A percentile compares a stretch with the other conserved stretches of the same genome.
phyloP scores from a whole-genome alignment of 2,113 vertebrate species.

The Labrus mixtus region DNA sequence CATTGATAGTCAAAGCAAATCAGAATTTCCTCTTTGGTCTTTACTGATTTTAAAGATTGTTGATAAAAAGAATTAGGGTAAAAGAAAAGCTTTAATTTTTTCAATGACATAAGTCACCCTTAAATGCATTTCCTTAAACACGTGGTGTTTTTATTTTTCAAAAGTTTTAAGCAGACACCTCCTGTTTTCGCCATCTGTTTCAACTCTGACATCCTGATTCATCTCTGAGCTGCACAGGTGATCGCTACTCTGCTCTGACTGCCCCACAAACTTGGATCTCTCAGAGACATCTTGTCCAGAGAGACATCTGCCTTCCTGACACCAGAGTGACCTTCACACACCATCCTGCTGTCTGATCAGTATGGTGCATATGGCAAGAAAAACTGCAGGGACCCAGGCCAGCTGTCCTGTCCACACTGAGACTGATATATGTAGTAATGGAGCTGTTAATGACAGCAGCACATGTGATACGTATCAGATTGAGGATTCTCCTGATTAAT shows the following conservation, averaged over 20 bases:
- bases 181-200: background rate
- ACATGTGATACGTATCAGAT: constrained; percentile 36
- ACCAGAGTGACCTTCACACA: constrained; percentile 72
- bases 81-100: too few species aligned
- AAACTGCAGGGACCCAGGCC: constrained; percentile 40
- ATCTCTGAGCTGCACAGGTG: constrained; percentile 10
- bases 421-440: constrained; percentile 53
- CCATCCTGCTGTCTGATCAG: constrained; percentile 47
- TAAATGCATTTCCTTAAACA: background rate
- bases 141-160: background rate
- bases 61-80: too few species aligned
- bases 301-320: constrained; percentile 69
- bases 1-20: too few species aligned
- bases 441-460: constrained; percentile 59
- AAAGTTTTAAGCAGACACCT: background rate
- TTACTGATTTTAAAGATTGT: too few species aligned
- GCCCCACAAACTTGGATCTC: constrained; percentile 41
- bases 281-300: constrained; percentile 41
- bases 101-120: too few species aligned
- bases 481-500: constrained; percentile 31
- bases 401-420: constrained; percentile 58
- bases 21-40: too few species aligned
- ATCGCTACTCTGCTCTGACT: constrained; percentile 12
- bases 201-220: constrained; percentile 12
- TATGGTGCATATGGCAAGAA: constrained; percentile 45